Base-by-base conservation (phyloP, 2,113 vertebrate species). In the Mustela lutreola region DNA sequence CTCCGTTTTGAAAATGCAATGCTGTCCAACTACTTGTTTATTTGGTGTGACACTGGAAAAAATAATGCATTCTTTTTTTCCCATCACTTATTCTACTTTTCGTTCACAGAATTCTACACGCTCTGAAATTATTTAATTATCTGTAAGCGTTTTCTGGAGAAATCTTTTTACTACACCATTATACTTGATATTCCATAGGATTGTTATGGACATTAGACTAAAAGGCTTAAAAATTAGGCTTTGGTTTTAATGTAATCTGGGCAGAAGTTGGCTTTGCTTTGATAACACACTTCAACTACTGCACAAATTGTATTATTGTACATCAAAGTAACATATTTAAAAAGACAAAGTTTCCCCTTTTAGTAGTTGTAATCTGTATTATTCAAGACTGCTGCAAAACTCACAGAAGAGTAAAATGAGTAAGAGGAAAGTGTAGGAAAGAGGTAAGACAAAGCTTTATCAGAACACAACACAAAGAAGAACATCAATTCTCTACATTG, bases 391-490 rank as follows among this genome's bases (percentile, higher is more conserved):
- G 92, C 94, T 94, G 87, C 75, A 78, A 83, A 96, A 84, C 76
- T 76, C 71, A 67, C 36, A 63, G n/a, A 80, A 84, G 63, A 81
- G 75, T 42, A 56, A 65, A n/a, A 75, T 1, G 48, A 71, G 24
- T n/a, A 67, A 94, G 0, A 62, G 82, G 76, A 95, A 81, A 95
- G 97, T 86, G 67, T 18, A 94, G 96, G 92, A 97, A 97, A 97
- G 92, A 95, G 67, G 50, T 94, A 82, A 97, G 96, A 98, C 89
- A 91, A 86, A 97, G 91, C 88, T 91, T 97, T 95, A 88, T 97
- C 96, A 96, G 93, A 98, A 98, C 90, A 91, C 63, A 92, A 89
- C 95, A 96, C 62, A 97, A 84, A 98, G 94, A 98, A 98, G 97
- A 97, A 97, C 88, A 97, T 97, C 94, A 87, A 95, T 97, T 98